phyloP scores from a whole-genome alignment of 1,140 invertebrate species.

The Orchestia grillus region DNA sequence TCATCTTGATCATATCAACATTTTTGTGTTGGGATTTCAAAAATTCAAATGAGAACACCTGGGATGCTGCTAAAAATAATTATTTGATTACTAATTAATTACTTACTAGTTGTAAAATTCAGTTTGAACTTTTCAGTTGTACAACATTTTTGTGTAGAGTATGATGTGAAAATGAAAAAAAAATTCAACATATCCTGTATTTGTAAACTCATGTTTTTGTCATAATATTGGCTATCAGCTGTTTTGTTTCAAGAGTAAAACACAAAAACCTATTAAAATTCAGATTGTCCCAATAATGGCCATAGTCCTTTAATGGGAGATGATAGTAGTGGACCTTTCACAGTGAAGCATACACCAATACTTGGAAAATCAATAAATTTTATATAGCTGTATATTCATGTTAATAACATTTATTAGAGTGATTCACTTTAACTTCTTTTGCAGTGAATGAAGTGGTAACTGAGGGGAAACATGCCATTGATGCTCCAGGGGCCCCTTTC shows the following conservation, averaged over 20 bases:
- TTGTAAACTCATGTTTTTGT: neutral
- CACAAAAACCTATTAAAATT: neutral
- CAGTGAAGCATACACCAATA: neutral
- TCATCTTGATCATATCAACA: no score
- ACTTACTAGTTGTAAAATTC: no score
- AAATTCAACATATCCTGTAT: no score
- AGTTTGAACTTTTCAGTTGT: no score
- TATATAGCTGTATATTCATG: neutral
- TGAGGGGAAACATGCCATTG: conserved; percentile 96
- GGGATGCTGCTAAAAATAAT: no score
- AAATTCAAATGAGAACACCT: no score
- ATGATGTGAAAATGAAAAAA: no score
- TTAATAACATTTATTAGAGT: neutral
- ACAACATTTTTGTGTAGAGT: no score
- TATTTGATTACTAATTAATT: no score
- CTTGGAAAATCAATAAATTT: neutral
- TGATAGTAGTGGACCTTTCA: neutral
- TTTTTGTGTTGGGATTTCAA: no score
- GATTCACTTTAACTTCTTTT: conserved; percentile 66
- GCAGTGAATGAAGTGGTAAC: conserved; percentile 94
- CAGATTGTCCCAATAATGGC: neutral
- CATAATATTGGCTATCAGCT: neutral
- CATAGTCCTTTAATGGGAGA: neutral
- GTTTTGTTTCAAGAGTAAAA: neutral
- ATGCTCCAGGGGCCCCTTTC: conserved; percentile 90